Base-by-base conservation (phyloP, 2,113 vertebrate species). In the Cyanocitta stelleri region DNA sequence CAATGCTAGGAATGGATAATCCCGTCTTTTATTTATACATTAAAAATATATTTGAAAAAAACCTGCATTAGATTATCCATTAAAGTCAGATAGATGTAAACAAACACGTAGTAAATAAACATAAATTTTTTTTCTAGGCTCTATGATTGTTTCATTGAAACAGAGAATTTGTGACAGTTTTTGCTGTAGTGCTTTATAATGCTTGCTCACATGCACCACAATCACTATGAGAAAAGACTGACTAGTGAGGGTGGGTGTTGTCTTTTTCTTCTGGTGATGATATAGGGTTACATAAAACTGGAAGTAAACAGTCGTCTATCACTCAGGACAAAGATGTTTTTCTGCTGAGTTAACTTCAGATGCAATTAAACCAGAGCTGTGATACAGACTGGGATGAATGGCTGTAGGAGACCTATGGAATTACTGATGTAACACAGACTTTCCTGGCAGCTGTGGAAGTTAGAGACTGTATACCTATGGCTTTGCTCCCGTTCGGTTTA, bases 1-100 rank as follows among this genome's bases (percentile, higher is more conserved):
- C 80, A 56, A 77, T 73, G 41, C 68, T 90, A 69, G 64, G 62
- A 96, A 82, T 39, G 15, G 35, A 91, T 81, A 87, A 97, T 92
- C 41, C 62, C 62, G 23, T 82, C 32, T 92, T 89, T 88, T 77
- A 68, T 66, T 86, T 66, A 58, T 49, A 66, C 3, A 51, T 66
- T 17, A 74, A 69, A 93, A 88, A 90, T 37, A 27, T 5, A 61
- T 58, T 64, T 48, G 3, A 1, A 32, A 37, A 35, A 61, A n/a
- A 24, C 33, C 5, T 48, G 24, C 26, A 14, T 41, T 76, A 58
- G 11, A 12, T 56, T 69, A 71, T 37, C 46, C 41, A 62, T 52
- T 88, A 16, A 78, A 94, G 33, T 71, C 9, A 87, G 90, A 67
- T 16, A 54, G 51, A 54, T 76, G 24, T 29, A 87, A 79, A 44